phyloP scores from a whole-genome alignment of 2,888 invertebrate genomes.

The Stenoptilia bipunctidactyla region DNA sequence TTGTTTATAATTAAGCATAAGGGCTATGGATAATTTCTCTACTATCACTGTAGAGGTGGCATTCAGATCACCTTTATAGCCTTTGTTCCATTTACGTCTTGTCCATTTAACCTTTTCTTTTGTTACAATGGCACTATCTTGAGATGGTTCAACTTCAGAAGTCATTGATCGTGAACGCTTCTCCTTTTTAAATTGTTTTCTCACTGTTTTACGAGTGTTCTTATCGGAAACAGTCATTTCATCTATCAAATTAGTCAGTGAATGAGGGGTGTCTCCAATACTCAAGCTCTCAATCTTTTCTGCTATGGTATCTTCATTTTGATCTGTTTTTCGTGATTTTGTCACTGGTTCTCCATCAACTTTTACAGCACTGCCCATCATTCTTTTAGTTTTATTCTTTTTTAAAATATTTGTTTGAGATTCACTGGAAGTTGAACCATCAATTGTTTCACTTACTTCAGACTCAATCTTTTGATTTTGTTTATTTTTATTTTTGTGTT shows the following conservation, averaged over 20 bases:
- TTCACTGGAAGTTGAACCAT: too few relatives aligned
- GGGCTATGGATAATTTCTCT: conserved; percentile 41
- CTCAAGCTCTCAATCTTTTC: conserved; percentile 43
- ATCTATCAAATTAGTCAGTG: conserved; percentile 41
- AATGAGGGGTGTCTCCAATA: conserved; percentile 51
- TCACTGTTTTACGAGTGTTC: conserved; percentile 34
- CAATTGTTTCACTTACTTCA: too few relatives aligned
- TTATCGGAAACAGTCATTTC: conserved; percentile 55
- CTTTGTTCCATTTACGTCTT: conserved; percentile 53
- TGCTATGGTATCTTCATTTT: conserved; percentile 34
- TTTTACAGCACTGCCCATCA: neutral
- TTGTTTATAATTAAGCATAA: conserved; percentile 39
- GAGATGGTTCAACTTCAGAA: too few relatives aligned
- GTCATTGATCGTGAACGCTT: conserved; percentile 10
- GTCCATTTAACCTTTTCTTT: conserved; percentile 47
- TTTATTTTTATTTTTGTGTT: too few relatives aligned
- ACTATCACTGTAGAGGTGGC: conserved; percentile 27
- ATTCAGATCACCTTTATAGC: conserved; percentile 28
- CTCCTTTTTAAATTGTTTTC: conserved; percentile 28
- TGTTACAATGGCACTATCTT: conserved; percentile 16
- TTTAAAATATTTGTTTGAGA: too few relatives aligned
- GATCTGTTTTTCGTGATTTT: conserved; percentile 30
- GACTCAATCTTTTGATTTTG: too few relatives aligned
- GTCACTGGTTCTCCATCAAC: conserved; percentile 28
- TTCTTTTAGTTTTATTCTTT: neutral